Conservation (phyloP, 2,888 invertebrate species). For the Automeris io region DNA sequence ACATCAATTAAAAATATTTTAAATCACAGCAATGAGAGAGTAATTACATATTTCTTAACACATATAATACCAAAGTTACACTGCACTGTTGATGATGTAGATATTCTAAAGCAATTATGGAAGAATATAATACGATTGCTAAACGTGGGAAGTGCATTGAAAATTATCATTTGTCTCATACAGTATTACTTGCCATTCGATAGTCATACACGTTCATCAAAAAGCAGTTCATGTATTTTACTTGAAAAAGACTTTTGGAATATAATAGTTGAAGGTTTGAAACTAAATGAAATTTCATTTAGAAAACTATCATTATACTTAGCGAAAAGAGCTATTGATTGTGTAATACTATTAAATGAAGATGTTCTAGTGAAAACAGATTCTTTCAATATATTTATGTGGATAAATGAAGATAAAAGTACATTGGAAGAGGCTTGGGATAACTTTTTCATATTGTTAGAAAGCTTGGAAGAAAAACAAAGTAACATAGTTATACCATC, state of each 20-base stretch:
- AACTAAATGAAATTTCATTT: slow-evolving; percentile 49
- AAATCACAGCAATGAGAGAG: slow-evolving; percentile 32
- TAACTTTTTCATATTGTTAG: slow-evolving; percentile 81
- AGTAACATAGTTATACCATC: slow-evolving; percentile 84
- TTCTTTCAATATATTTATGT: slow-evolving; percentile 30
- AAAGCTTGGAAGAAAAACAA: slow-evolving; percentile 86
- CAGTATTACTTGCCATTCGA: slow-evolving; percentile 58
- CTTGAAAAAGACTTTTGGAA: slow-evolving; percentile 72
- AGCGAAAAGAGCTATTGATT: slow-evolving; percentile 76
- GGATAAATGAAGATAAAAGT: slow-evolving; percentile 32
- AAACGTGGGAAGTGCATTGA: slow-evolving; percentile 28
- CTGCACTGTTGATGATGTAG: slow-evolving; percentile 36
- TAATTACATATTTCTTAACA: slow-evolving; percentile 49
- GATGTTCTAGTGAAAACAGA: slow-evolving; percentile 35
- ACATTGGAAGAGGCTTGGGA: slow-evolving; percentile 52
- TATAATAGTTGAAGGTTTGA: slow-evolving; percentile 68
- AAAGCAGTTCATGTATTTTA: slow-evolving; percentile 41
- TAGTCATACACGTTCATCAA: slow-evolving; percentile 19
- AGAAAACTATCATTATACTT: slow-evolving; percentile 80
- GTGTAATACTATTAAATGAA: slow-evolving; percentile 34
- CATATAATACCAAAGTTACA: slow-evolving; percentile 48
- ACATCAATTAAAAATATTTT: slow-evolving; percentile 46
- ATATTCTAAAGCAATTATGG: slow-evolving; percentile 59
- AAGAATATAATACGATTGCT: slow-evolving; percentile 28
- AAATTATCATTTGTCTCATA: slow-evolving; percentile 50